Evolutionary conservation across 2,113 vertebrate genomes (phyloP), one percentile per base, ranked within the genome.

Genomic region (Toxostoma redivivum): DNA sequence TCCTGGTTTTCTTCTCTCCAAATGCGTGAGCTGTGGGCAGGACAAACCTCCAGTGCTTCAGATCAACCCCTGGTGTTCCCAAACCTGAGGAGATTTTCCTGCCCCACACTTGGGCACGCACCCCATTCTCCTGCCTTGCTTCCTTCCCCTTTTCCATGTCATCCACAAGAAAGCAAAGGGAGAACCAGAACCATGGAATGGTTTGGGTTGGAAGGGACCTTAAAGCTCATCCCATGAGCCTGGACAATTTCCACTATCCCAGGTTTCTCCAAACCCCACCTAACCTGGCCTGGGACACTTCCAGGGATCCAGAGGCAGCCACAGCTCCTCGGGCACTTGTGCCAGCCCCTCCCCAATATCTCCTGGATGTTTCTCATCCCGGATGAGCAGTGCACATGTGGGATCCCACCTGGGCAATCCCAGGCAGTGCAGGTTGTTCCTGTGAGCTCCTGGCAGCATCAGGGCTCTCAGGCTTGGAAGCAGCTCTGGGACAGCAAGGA

Each of bases 181-280:
- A 87, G 45, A 53, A 40, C 22, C 47, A 15, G n/a, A 67, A 12
- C 6, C 45, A 5, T 1, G 4, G 61, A 60, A 60, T 15, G n/a
- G 14, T 67, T 89, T 67, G 69, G 11, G 23, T 12, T 17, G 69
- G 28, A 53, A 53, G 23, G 28, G 16, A 40, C 16, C 13, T 53
- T 31, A 24, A 60, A 60, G 2, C 1, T 6, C 37, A 38, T 16
- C 19, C 19, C n/a, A 22, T 7, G 12, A 14, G 15, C 24, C 12
- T 0, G 3, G 44, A 65, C 44, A 23, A 0, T 0, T 73, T 7
- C 51, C 25, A 44, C 27, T 3, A 2, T 6, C 10, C 33, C 38
- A 66, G 15, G 51, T 0, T 45, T 15, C 37, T 81, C 60, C 44
- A 66, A 81, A 18, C 4, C 15, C 4, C 1, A 0, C 58, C 60